Evolutionary conservation across 2,888 invertebrate species (phyloP).

Genomic region (Sepiola atlantica): DNA sequence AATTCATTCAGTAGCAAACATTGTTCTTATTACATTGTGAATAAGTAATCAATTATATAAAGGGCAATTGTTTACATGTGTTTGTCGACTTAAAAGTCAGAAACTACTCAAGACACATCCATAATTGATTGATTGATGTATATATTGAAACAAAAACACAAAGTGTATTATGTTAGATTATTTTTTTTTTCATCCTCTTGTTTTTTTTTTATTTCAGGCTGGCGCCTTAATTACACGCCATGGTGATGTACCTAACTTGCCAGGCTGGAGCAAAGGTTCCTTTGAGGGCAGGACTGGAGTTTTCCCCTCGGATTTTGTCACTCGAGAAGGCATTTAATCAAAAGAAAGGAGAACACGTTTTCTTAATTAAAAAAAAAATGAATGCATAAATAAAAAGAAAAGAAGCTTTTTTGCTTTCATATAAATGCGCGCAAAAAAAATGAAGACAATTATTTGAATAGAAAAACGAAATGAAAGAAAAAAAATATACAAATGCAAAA

Average conservation of each 20-base stretch:
- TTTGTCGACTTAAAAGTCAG: too few species aligned
- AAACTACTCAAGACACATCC: not conserved
- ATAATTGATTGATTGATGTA: not conserved
- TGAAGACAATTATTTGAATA: not conserved
- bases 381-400: not conserved
- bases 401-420: not conserved
- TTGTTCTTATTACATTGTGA: too few species aligned
- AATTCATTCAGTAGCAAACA: too few species aligned
- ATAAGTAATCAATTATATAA: too few species aligned
- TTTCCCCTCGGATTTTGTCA: conserved; percentile 65
- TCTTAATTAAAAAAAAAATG: too few species aligned
- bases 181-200: not conserved
- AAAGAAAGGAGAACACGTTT: not conserved
- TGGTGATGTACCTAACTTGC: conserved; percentile 79
- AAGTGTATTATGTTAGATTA: too few species aligned
- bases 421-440: not conserved
- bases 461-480: not conserved
- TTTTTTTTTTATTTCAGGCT: conserved; percentile 76
- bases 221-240: conserved; percentile 83
- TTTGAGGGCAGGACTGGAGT: conserved; percentile 61
- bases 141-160: too few species aligned
- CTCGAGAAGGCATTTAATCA: not conserved
- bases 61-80: too few species aligned
- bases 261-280: conserved; percentile 65
- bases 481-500: not conserved